Conservation (phyloP, 2,888 invertebrate species). For the Diaphora mendica region DNA sequence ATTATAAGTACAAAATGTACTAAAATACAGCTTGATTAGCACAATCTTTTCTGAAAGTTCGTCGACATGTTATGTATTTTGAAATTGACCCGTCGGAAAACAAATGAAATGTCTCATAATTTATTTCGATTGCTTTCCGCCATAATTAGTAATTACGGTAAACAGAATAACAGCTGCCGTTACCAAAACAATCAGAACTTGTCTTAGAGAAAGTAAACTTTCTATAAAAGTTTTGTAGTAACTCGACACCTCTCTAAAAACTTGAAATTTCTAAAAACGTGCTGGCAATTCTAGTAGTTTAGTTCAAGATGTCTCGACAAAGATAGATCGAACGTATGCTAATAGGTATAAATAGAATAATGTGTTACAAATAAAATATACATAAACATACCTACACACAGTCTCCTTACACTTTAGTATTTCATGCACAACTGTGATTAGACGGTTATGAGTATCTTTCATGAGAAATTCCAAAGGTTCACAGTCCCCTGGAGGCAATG, state of each 20-base stretch:
- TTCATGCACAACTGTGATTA: constrained; percentile 79
- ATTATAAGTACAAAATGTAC: neutral
- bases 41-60: no score
- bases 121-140: no score
- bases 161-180: no score
- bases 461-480: constrained; percentile 90
- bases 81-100: no score
- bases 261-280: no score
- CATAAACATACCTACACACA: constrained; percentile 67
- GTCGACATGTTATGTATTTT: no score
- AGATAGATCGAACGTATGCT: neutral
- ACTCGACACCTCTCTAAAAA: neutral
- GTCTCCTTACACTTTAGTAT: constrained; percentile 77
- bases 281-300: neutral
- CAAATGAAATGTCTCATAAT: no score
- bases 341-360: no score
- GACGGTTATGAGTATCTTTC: constrained; percentile 89
- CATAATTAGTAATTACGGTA: no score
- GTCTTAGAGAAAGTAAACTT: neutral
- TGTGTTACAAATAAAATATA: no score
- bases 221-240: neutral
- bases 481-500: constrained; percentile 91
- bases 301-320: neutral
- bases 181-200: no score
- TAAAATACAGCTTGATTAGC: no score